Evolutionary conservation across 2,113 vertebrate genomes (phyloP).

Genomic region (Caloenas nicobarica): DNA sequence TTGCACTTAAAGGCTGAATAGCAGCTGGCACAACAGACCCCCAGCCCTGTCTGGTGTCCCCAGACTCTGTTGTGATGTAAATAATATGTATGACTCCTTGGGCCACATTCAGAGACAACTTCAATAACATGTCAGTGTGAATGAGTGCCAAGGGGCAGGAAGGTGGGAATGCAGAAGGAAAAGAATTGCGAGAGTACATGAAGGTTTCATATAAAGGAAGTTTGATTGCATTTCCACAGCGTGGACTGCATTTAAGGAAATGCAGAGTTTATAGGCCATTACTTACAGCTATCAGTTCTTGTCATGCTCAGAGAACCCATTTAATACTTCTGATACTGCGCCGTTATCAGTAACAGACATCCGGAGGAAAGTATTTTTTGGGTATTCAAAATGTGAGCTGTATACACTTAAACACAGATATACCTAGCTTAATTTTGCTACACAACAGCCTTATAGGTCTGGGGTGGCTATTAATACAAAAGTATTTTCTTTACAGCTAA

Average conservation of each 20-base stretch:
- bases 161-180: background rate
- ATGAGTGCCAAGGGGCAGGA: constrained; percentile 30
- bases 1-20: background rate
- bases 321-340: background rate
- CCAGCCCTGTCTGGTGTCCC: background rate
- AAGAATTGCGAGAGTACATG: background rate
- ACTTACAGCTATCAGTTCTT: background rate
- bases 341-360: background rate
- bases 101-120: constrained; percentile 38
- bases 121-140: constrained; percentile 1
- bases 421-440: background rate
- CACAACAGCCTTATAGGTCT: background rate
- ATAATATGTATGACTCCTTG: constrained; percentile 18
- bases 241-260: background rate
- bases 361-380: background rate
- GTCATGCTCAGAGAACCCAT: background rate
- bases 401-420: background rate
- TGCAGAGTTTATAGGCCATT: background rate
- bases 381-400: background rate
- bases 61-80: constrained; percentile 47
- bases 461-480: background rate
- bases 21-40: background rate
- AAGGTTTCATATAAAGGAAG: background rate
- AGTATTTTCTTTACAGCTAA: background rate
- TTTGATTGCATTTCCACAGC: background rate